A percentile compares a stretch with the other conserved stretches of the same genome.
Evolutionary conservation across 2,888 invertebrate genomes (phyloP).

Genomic region (Brenthis ino): DNA sequence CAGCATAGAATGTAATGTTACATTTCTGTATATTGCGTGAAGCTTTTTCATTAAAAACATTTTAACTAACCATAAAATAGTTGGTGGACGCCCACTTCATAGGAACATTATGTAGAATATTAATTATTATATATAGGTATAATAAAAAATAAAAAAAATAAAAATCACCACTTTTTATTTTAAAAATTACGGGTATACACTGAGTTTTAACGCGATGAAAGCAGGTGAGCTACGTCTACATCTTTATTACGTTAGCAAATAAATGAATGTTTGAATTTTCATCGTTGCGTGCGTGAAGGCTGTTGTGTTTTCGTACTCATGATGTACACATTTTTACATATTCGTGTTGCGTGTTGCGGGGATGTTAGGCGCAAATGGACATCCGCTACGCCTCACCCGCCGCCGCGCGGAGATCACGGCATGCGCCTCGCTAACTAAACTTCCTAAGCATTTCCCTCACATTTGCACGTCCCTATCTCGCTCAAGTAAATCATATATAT

Average conservation of each 20-base stretch:
- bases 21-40: too few relatives aligned
- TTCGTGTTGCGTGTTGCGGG: constrained; percentile 15
- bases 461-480: neutral
- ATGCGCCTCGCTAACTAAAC: constrained; percentile 16
- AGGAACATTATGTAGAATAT: too few relatives aligned
- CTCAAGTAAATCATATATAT: too few relatives aligned
- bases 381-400: constrained; percentile 2
- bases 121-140: too few relatives aligned
- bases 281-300: constrained; percentile 9
- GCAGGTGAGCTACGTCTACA: neutral
- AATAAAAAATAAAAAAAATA: too few relatives aligned
- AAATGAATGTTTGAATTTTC: neutral
- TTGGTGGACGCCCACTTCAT: too few relatives aligned
- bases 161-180: too few relatives aligned
- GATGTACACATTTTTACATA: constrained; percentile 23
- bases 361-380: constrained; percentile 13
- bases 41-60: too few relatives aligned
- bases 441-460: neutral
- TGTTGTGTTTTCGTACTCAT: neutral
- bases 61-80: too few relatives aligned
- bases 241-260: constrained; percentile 8
- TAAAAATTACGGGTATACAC: too few relatives aligned
- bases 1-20: too few relatives aligned
- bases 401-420: constrained; percentile 13
- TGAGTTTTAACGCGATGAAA: neutral